Evolutionary conservation across 2,888 invertebrate genomes (phyloP).

Genomic region (Hemithea aestivaria): DNA sequence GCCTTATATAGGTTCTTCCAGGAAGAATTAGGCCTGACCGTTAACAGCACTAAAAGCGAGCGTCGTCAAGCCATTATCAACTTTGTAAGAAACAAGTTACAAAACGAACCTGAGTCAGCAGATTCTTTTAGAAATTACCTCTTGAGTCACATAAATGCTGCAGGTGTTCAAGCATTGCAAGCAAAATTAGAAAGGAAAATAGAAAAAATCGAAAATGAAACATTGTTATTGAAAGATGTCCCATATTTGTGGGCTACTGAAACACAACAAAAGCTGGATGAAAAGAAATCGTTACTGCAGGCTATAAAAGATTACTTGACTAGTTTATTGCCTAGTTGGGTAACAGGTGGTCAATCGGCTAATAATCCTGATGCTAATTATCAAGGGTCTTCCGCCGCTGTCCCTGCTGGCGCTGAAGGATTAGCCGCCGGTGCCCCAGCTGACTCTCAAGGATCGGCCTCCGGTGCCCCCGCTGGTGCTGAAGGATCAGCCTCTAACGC

Average conservation of each 20-base stretch:
- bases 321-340: slow-evolving; percentile 55
- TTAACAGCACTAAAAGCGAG: slow-evolving; percentile 58
- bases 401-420: slow-evolving; percentile 2
- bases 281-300: slow-evolving; percentile 54
- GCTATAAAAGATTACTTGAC: slow-evolving; percentile 50
- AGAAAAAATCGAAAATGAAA: slow-evolving; percentile 57
- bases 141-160: slow-evolving; percentile 48
- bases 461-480: slow-evolving; percentile 3
- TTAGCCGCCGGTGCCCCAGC: neutral
- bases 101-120: slow-evolving; percentile 36
- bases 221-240: slow-evolving; percentile 47
- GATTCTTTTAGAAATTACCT: slow-evolving; percentile 51
- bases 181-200: slow-evolving; percentile 52
- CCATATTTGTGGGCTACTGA: slow-evolving; percentile 48
- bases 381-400: neutral
- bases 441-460: neutral
- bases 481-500: slow-evolving; percentile 1
- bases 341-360: slow-evolving; percentile 31
- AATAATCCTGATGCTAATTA: slow-evolving; percentile 6
- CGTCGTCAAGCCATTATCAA: slow-evolving; percentile 57
- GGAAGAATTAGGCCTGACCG: slow-evolving; percentile 54
- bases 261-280: slow-evolving; percentile 47
- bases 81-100: slow-evolving; percentile 50
- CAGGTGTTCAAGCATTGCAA: slow-evolving; percentile 49
- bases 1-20: slow-evolving; percentile 51